Evolutionary conservation across 2,888 invertebrate species (phyloP).

Genomic region (Dasypogon diadema): DNA sequence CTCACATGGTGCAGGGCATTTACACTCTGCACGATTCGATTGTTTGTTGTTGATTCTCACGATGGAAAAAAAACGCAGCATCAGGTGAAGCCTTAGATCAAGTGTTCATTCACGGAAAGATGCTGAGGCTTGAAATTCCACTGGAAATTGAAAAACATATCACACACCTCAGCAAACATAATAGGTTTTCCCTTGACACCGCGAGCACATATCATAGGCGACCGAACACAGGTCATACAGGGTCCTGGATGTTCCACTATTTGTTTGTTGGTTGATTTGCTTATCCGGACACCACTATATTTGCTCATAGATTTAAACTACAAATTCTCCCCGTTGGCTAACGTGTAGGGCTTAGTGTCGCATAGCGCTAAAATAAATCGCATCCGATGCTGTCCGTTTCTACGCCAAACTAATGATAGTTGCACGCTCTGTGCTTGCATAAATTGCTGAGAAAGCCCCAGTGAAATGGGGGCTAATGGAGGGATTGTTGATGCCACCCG

Average conservation of each 20-base stretch:
- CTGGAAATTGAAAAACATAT: slow-evolving; percentile 25
- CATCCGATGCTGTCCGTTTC: background rate
- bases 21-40: slow-evolving; percentile 7
- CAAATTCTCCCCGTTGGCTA: slow-evolving; percentile 15
- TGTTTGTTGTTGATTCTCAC: slow-evolving; percentile 34
- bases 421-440: slow-evolving; percentile 35
- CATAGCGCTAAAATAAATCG: slow-evolving; percentile 42
- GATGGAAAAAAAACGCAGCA: background rate
- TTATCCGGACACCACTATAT: slow-evolving; percentile 34
- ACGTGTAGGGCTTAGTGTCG: background rate
- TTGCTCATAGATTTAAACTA: slow-evolving; percentile 34
- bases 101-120: slow-evolving; percentile 26
- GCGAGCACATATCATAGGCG: slow-evolving; percentile 24
- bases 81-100: background rate
- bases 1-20: slow-evolving; percentile 5
- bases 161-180: slow-evolving; percentile 21
- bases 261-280: slow-evolving; percentile 31
- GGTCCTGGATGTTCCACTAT: slow-evolving; percentile 9
- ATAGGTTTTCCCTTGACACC: background rate
- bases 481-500: slow-evolving; percentile 18
- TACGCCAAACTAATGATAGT: slow-evolving; percentile 31
- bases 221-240: background rate
- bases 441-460: slow-evolving; percentile 31
- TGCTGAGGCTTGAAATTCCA: slow-evolving; percentile 1
- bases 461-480: slow-evolving; percentile 16